Evolutionary conservation across 1,140 invertebrate species (phyloP).

Genomic region (Agrilus planipennis): DNA sequence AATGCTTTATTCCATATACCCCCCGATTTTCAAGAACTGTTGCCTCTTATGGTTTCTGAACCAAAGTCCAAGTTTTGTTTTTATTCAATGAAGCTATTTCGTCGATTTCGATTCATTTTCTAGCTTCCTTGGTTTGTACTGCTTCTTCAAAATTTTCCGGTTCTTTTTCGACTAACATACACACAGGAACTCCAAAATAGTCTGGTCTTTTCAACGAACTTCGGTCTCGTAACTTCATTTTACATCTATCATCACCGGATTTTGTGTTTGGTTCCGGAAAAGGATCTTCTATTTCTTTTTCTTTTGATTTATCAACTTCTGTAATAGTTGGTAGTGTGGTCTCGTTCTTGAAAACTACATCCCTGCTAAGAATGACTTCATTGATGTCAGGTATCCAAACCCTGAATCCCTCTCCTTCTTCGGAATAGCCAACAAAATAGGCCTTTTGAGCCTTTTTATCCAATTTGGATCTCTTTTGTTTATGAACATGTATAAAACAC

Average conservation of each 20-base stretch:
- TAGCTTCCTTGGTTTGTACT: too few species aligned
- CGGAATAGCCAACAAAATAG: constrained; percentile 21
- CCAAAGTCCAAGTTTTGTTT: constrained; percentile 8
- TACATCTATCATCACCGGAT: too few species aligned
- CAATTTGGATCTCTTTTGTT: constrained; percentile 18
- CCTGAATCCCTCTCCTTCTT: constrained; percentile 20
- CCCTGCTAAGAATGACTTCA: constrained; percentile 17
- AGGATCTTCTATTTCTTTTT: too few species aligned
- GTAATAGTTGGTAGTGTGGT: neutral
- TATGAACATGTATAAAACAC: constrained; percentile 17
- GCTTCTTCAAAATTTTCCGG: too few species aligned
- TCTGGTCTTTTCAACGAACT: too few species aligned
- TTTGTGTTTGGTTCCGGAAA: too few species aligned
- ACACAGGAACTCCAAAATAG: too few species aligned
- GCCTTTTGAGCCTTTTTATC: constrained; percentile 17
- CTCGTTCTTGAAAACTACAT: constrained; percentile 17
- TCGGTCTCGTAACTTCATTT: too few species aligned
- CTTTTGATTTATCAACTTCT: too few species aligned
- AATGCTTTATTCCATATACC: constrained; percentile 18
- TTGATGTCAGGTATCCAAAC: constrained; percentile 16
- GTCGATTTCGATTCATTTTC: too few species aligned
- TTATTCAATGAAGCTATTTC: constrained; percentile 6
- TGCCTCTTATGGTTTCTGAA: constrained; percentile 3
- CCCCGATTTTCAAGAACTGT: constrained; percentile 1
- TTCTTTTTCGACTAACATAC: too few species aligned